Evolutionary conservation across 2,113 vertebrate genomes (phyloP).

Genomic region (Siniperca chuatsi): DNA sequence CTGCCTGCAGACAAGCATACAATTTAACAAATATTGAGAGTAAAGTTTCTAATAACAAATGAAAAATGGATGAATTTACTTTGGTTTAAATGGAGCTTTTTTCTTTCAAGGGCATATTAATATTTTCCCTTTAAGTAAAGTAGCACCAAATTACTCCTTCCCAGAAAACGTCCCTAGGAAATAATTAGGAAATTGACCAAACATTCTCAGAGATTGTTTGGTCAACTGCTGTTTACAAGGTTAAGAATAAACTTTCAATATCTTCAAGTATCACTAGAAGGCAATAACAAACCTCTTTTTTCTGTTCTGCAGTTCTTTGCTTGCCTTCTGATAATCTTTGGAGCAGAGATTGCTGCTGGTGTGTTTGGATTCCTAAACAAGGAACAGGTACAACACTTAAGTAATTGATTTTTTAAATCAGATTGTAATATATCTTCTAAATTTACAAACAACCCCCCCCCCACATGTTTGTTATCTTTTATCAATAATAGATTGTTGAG

Average conservation of each 20-base stretch:
- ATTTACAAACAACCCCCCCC: neutral
- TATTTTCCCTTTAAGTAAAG: neutral
- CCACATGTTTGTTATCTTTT: slow-evolving; percentile 30
- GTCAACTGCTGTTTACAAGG: neutral
- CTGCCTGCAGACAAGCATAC: neutral
- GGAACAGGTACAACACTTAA: slow-evolving; percentile 82
- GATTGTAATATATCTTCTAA: neutral
- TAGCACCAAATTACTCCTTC: neutral
- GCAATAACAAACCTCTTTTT: neutral
- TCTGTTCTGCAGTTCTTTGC: slow-evolving; percentile 91
- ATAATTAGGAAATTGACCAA: neutral
- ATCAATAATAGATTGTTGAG: slow-evolving; percentile 85
- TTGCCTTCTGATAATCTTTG: slow-evolving; percentile 96
- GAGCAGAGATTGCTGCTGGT: slow-evolving; percentile 93
- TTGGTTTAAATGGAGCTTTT: neutral
- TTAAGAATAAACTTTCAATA: neutral
- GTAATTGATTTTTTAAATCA: neutral
- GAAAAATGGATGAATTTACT: neutral
- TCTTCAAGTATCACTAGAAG: too few relatives aligned
- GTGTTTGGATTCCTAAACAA: slow-evolving; percentile 96
- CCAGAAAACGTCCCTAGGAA: neutral
- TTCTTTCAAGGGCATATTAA: neutral
- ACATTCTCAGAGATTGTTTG: neutral
- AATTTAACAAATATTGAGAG: neutral
- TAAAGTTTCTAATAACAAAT: neutral